A percentile compares a stretch with the other conserved stretches of the same genome.
These are phyloP conservation scores for Scomber scombrus DNA, from an alignment of 2,113 vertebrate genomes.

Conservation along the genomic window DNA sequence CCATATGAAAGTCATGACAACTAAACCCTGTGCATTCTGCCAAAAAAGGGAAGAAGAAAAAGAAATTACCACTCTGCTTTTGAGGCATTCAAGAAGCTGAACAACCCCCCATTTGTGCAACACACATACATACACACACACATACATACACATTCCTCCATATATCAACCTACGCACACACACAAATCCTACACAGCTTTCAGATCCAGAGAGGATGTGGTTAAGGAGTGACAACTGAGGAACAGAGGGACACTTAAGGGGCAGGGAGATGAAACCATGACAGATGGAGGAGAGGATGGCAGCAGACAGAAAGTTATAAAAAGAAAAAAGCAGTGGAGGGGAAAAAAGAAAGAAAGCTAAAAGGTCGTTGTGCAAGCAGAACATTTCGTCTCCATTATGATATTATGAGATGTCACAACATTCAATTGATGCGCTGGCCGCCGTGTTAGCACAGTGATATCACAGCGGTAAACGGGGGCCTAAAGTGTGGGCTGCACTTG, in stretches of 20 bases:
- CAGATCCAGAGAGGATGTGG: neutral
- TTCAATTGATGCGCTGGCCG: too few relatives aligned
- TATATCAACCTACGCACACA: neutral
- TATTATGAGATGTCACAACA: too few relatives aligned
- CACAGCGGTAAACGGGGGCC: too few relatives aligned
- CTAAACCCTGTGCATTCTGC: slow-evolving; percentile 32
- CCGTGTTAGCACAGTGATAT: too few relatives aligned
- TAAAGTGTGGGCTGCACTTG: too few relatives aligned
- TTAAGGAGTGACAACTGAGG: slow-evolving; percentile 2
- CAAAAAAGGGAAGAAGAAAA: slow-evolving; percentile 22
- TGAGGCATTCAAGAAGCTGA: neutral
- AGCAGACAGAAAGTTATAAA: neutral
- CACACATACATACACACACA: slow-evolving; percentile 16
- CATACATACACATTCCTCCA: neutral
- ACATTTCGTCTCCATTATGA: neutral
- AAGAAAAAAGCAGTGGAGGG: neutral
- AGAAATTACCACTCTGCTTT: slow-evolving; percentile 18
- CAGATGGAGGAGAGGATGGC: neutral
- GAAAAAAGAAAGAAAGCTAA: neutral
- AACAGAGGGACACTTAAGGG: neutral
- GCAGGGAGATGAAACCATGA: slow-evolving; percentile 14
- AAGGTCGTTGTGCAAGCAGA: neutral
- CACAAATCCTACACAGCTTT: neutral
- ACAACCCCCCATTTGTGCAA: neutral
- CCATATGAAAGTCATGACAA: slow-evolving; percentile 50